Percentiles rank a stretch among this genome's conserved stretches.
Conservation (phyloP, 1,140 invertebrate species). For the Campoletis sonorensis region DNA sequence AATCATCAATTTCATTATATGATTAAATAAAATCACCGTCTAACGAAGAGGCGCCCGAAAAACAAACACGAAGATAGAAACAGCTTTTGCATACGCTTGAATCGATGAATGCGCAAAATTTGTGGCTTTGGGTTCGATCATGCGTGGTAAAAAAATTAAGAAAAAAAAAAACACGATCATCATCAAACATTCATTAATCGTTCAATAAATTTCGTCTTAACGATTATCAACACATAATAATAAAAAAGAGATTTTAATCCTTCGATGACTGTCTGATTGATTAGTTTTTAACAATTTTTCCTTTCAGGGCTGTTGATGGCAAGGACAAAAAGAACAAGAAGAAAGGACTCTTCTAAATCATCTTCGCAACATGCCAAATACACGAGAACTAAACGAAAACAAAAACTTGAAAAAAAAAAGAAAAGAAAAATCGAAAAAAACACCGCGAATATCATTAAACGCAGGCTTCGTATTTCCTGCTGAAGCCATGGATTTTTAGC, state of each 20-base stretch:
- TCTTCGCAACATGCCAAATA: conserved; percentile 43
- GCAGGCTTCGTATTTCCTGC: conserved; percentile 16
- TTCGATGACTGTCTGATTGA: not conserved
- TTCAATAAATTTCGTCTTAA: not conserved
- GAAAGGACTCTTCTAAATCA: conserved; percentile 78
- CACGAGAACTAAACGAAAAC: conserved; percentile 2
- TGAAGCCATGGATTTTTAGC: conserved; percentile 17
- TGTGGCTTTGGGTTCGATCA: conserved; percentile 5
- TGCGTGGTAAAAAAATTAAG: not conserved
- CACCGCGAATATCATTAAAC: conserved; percentile 50
- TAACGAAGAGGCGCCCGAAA: not conserved
- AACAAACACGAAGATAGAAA: not conserved
- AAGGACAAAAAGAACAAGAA: conserved; percentile 81
- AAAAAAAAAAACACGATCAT: not conserved
- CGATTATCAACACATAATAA: not conserved
- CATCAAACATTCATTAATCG: not conserved
- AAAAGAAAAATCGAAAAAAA: conserved; percentile 19
- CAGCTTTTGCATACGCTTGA: not conserved
- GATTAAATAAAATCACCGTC: not conserved
- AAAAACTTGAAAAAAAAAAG: not conserved
- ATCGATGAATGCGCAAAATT: not conserved
- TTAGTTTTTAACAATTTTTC: conserved; percentile 61
- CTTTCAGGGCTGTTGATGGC: conserved; percentile 78
- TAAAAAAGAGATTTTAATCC: not conserved
- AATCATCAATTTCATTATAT: not conserved